Conservation (phyloP, 2,113 vertebrate species). For the Ranitomeya imitator region DNA sequence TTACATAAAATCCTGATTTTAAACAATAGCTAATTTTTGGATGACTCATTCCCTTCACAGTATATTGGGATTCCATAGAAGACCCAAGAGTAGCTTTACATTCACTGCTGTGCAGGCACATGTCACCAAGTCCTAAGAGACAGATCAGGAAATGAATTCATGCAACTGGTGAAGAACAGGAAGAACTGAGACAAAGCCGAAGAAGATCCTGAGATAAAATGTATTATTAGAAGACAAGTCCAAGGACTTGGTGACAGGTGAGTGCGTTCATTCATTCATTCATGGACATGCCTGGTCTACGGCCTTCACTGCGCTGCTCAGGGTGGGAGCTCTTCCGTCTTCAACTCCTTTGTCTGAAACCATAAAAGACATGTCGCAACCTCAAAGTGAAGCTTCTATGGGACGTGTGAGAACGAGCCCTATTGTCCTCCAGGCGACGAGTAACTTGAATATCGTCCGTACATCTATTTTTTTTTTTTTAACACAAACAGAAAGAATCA, state of each 20-base stretch:
- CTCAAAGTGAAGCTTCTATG: neutral
- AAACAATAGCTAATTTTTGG: too few relatives aligned
- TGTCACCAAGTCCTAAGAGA: neutral
- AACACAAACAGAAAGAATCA: neutral
- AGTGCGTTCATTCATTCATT: neutral
- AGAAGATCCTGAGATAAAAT: neutral
- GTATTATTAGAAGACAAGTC: neutral
- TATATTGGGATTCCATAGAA: neutral
- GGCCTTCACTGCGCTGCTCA: neutral
- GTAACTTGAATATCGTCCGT: neutral
- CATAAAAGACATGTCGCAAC: neutral
- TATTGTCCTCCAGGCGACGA: conserved; percentile 21
- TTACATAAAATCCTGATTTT: too few relatives aligned
- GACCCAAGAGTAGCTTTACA: neutral
- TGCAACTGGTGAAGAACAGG: conserved; percentile 4
- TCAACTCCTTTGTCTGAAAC: conserved; percentile 18
- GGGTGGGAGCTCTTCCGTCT: neutral
- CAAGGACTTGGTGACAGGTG: neutral
- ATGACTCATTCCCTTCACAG: neutral
- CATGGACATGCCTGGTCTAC: neutral
- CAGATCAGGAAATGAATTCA: neutral
- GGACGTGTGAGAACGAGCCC: neutral
- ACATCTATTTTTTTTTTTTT: neutral
- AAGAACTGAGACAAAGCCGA: neutral
- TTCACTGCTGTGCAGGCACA: neutral